These are phyloP conservation scores for Steinernema feltiae DNA, from an alignment of 1,140 invertebrate genomes.

Conservation along the genomic window DNA sequence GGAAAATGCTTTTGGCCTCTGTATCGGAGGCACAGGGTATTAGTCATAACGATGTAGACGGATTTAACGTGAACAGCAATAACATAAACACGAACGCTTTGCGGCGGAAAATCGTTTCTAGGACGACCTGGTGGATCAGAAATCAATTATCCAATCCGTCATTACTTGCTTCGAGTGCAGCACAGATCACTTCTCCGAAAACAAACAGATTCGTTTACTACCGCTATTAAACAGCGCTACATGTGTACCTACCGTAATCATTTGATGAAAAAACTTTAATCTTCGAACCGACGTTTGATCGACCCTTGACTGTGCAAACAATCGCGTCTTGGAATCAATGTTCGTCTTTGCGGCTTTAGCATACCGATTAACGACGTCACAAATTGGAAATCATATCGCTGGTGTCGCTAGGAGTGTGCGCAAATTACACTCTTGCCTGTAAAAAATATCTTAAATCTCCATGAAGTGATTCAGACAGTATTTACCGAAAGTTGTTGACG, in stretches of 20 bases:
- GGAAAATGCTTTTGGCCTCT: no score
- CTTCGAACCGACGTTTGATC: background rate
- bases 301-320: background rate
- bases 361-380: background rate
- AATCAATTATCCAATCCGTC: no score
- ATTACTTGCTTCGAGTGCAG: no score
- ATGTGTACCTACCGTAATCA: background rate
- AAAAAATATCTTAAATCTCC: background rate
- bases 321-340: background rate
- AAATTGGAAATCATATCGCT: background rate
- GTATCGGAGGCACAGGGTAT: no score
- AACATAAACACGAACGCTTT: no score
- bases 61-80: no score
- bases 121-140: no score
- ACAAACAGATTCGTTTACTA: background rate
- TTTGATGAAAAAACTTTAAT: background rate
- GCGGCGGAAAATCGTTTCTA: no score
- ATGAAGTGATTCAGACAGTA: background rate
- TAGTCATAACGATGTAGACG: no score
- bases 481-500: background rate
- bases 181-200: no score
- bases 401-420: background rate
- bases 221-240: no score
- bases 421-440: no score
- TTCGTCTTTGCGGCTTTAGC: background rate